Percentiles rank a stretch among this genome's conserved stretches.
Conservation (phyloP, 2,113 vertebrate genomes). For the Pelecanus crispus region DNA sequence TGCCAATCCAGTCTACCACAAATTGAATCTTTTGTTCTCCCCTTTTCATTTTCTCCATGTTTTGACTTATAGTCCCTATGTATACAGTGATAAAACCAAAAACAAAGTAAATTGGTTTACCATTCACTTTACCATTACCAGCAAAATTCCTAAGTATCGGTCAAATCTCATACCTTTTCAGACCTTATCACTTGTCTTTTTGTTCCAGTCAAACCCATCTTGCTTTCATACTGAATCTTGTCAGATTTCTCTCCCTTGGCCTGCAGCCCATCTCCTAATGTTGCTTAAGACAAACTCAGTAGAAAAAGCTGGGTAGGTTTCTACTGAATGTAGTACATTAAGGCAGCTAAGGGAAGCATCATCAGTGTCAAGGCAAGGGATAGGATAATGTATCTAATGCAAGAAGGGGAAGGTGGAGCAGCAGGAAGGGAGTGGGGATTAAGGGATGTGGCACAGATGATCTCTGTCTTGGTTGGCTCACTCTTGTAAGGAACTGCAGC, state of each 20-base stretch:
- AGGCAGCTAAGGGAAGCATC: background rate
- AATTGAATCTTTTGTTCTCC: background rate
- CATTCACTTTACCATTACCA: background rate
- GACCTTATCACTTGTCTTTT: background rate
- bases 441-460: background rate
- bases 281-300: background rate
- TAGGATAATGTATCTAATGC: fast-evolving
- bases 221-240: background rate
- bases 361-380: background rate
- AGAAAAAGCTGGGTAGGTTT: background rate
- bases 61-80: background rate
- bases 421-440: background rate
- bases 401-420: fast-evolving
- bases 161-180: background rate
- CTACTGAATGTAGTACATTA: background rate
- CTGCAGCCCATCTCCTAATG: background rate
- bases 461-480: background rate
- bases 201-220: background rate
- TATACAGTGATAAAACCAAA: background rate
- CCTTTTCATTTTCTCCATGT: background rate
- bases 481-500: background rate
- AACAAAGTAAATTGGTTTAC: background rate
- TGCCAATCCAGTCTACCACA: background rate
- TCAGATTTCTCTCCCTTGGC: background rate
- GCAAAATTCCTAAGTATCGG: background rate